These are phyloP conservation scores for Achroia grisella DNA, from an alignment of 1,140 invertebrate genomes.

Conservation along the genomic window DNA sequence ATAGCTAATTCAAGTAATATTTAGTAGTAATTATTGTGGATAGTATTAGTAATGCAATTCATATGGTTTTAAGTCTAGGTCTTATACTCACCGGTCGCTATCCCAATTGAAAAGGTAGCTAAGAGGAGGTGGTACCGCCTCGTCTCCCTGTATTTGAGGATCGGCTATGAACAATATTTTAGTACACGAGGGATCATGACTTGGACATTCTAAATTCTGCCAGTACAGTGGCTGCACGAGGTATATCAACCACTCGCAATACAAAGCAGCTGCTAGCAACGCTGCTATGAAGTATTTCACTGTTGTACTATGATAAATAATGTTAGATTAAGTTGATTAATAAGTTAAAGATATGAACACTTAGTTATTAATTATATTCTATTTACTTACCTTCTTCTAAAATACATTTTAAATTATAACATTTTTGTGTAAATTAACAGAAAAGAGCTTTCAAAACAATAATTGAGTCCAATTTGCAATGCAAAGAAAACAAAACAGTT, in stretches of 20 bases:
- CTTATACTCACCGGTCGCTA: constrained; percentile 80
- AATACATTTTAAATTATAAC: constrained; percentile 23
- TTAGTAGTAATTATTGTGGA: too few relatives aligned
- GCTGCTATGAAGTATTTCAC: constrained; percentile 46
- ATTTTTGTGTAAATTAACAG: neutral
- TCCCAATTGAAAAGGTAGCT: constrained; percentile 82
- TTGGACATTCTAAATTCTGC: constrained; percentile 69
- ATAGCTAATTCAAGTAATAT: too few relatives aligned
- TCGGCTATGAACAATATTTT: constrained; percentile 91
- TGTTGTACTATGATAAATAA: constrained; percentile 24
- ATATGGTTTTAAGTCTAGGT: too few relatives aligned
- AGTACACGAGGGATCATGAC: constrained; percentile 73
- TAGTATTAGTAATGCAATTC: too few relatives aligned
- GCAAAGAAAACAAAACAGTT: too few relatives aligned
- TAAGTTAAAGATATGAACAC: neutral
- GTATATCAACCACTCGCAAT: constrained; percentile 76
- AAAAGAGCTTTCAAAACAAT: neutral
- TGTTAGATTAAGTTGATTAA: neutral
- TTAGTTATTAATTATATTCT: neutral
- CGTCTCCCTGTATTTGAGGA: constrained; percentile 90
- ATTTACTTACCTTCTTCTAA: constrained; percentile 32
- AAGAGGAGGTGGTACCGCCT: constrained; percentile 77
- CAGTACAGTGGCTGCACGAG: constrained; percentile 74
- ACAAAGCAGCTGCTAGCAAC: constrained; percentile 53
- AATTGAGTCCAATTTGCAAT: too few relatives aligned